Percentiles rank a stretch among this genome's conserved stretches.
phyloP scores from a whole-genome alignment of 2,888 invertebrate species.

The Campoplex nolae region DNA sequence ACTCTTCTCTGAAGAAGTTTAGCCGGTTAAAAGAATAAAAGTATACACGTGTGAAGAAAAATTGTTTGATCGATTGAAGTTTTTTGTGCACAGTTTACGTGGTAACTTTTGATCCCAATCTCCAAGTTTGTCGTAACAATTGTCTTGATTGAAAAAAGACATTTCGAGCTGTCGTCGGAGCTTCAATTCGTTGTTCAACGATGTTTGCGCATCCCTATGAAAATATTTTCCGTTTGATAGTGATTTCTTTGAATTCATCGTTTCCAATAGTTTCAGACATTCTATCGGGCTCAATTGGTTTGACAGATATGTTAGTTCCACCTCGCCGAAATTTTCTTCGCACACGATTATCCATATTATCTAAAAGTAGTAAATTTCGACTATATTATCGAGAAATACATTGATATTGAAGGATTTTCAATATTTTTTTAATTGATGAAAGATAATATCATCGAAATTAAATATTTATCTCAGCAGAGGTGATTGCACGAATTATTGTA shows the following conservation, averaged over 20 bases:
- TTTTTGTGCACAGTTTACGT: slow-evolving; percentile 60
- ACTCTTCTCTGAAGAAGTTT: slow-evolving; percentile 40
- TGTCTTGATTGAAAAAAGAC: slow-evolving; percentile 56
- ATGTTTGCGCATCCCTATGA: slow-evolving; percentile 21
- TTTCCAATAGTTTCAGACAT: slow-evolving; percentile 72
- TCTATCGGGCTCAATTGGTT: slow-evolving; percentile 72
- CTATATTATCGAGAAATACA: not conserved
- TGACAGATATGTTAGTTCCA: slow-evolving; percentile 71
- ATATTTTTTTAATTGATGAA: too few species aligned
- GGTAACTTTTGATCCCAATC: slow-evolving; percentile 73
- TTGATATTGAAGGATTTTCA: not conserved
- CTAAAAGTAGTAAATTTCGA: slow-evolving; percentile 42
- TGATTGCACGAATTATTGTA: not conserved
- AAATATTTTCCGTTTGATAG: slow-evolving; percentile 42
- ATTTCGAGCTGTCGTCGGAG: slow-evolving; percentile 48
- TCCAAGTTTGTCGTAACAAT: slow-evolving; percentile 72
- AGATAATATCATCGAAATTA: not conserved
- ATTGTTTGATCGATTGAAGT: not conserved
- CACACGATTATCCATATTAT: slow-evolving; percentile 66
- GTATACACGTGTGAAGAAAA: not conserved
- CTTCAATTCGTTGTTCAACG: slow-evolving; percentile 48
- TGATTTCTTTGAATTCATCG: slow-evolving; percentile 64
- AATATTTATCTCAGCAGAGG: not conserved
- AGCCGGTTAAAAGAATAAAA: not conserved
- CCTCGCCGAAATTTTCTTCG: slow-evolving; percentile 66